These are phyloP conservation scores for Philhelius pedissequus DNA, from an alignment of 2,888 invertebrate species.

Conservation along the genomic window DNA sequence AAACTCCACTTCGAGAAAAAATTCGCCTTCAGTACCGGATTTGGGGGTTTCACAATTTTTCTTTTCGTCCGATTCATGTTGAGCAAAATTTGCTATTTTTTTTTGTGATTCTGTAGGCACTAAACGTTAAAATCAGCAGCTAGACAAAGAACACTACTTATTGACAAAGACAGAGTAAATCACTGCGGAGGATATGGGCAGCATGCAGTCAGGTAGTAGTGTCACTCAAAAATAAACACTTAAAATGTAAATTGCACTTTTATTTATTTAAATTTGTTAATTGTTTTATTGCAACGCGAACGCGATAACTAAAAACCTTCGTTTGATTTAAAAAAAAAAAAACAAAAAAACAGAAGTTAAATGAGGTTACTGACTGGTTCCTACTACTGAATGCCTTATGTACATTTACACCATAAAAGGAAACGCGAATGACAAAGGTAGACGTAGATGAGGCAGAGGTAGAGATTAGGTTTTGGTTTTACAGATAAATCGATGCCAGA, in stretches of 20 bases:
- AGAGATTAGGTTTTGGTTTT: not conserved
- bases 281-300: not conserved
- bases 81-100: constrained; percentile 33
- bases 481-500: constrained; percentile 43
- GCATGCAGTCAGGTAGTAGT: constrained; percentile 34
- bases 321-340: not conserved
- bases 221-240: constrained; percentile 36
- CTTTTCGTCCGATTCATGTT: constrained; percentile 77
- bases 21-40: constrained; percentile 84
- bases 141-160: constrained; percentile 36
- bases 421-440: not conserved
- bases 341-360: too few species aligned
- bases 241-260: constrained; percentile 22
- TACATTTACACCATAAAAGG: not conserved
- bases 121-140: not conserved
- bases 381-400: not conserved
- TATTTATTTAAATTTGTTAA: not conserved
- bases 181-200: constrained; percentile 1
- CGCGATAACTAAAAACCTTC: not conserved
- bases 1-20: constrained; percentile 83
- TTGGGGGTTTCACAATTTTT: constrained; percentile 80
- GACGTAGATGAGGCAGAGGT: not conserved
- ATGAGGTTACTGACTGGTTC: constrained; percentile 23
- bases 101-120: not conserved
- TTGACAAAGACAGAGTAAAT: constrained; percentile 40